Base-by-base conservation (phyloP, 2,888 invertebrate genomes). In the Ophion ventricosus region DNA sequence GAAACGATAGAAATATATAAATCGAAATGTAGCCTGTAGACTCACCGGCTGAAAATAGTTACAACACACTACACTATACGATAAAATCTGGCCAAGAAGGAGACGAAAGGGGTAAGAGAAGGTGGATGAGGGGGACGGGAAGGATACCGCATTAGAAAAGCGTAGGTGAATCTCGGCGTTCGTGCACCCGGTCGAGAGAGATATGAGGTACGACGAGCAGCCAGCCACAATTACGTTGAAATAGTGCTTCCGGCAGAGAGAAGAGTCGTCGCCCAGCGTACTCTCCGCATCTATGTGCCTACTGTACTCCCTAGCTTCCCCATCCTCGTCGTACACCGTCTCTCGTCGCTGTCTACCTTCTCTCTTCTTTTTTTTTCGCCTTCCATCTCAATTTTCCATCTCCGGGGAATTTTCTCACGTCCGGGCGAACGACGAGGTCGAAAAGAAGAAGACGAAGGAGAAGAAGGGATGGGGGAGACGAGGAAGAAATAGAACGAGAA, bases 221-320 rank as follows among this genome's bases (percentile, higher is more conserved):
- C 70, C 89, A 88, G 87, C 88, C 88, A 91, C 92, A 92, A 92
- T 92, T 92, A 92, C 90, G 90, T 89, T 92, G 92, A 92, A 92
- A 92, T 92, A 92, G 91, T 91, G 90, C 90, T 92, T 92, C 92
- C 92, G 92, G 90, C 87, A 87, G 86, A 81, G 86, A 82, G 76
- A 59, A 82, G 87, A 85, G 78, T 85, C 77, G 77, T 79, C 84
- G 88, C 85, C 88, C 90, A 86, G 87, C 88, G 87, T 86, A 85
- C 88, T 85, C 86, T 82, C n/a, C n/a, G 54, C 83, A n/a, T n/a
- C n/a, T 59, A 81, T 74, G 66, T 80, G 79, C 49, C 69, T 35
- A 35, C 35, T 35, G n/a, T n/a, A 35, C 83, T 75, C 75, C 57
- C 29, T 69, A n/a, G 40, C 54, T 23, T 80, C 72, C 76, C 66